Conservation (phyloP, 2,113 vertebrate species). For the Rattus rattus region DNA sequence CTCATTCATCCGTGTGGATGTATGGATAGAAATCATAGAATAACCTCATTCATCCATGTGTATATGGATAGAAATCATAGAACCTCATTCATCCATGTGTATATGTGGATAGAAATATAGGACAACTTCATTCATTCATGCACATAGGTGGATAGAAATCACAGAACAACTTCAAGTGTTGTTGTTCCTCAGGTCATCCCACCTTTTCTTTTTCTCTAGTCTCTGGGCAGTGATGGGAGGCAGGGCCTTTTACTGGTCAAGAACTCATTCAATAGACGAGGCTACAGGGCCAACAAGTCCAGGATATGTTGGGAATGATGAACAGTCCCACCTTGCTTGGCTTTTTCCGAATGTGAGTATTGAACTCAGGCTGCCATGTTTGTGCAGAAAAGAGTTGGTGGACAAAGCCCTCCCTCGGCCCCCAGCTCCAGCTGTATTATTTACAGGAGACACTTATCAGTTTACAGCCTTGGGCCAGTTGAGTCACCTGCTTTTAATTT, state of each 20-base stretch:
- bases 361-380: background rate
- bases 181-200: background rate
- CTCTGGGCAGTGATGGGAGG: background rate
- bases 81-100: background rate
- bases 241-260: background rate
- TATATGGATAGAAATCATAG: no score
- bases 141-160: background rate
- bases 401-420: no score
- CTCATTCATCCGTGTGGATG: background rate
- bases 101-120: no score
- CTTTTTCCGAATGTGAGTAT: no score
- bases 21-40: no score
- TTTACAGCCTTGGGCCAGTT: background rate
- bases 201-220: background rate
- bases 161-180: background rate
- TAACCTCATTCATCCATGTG: background rate
- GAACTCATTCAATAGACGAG: background rate
- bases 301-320: background rate
- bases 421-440: background rate
- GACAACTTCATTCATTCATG: background rate
- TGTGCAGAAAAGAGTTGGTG: background rate
- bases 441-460: conserved; percentile 8
- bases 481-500: background rate
- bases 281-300: no score
- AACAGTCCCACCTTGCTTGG: background rate